Evolutionary conservation across 1,140 invertebrate genomes (phyloP).

Genomic region (Pogonognathellus flavescens): DNA sequence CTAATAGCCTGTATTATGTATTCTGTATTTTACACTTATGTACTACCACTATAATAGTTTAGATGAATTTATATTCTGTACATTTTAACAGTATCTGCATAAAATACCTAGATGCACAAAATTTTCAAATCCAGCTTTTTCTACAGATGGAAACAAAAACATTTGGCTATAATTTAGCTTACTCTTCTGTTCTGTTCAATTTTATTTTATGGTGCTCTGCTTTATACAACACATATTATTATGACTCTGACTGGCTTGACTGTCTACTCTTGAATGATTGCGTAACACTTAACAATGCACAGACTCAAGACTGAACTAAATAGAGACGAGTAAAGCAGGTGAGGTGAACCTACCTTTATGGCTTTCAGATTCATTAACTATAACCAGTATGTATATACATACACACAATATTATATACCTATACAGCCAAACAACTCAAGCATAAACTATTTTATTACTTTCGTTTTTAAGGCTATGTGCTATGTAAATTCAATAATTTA

Average conservation of each 20-base stretch:
- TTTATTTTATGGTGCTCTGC: constrained; percentile 30
- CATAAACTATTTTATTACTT: constrained; percentile 12
- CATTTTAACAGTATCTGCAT: not conserved
- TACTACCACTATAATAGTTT: too few relatives aligned
- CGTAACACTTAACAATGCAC: constrained; percentile 30
- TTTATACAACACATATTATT: constrained; percentile 29
- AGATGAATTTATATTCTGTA: not conserved
- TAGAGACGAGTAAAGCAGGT: constrained; percentile 39
- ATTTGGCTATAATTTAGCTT: constrained; percentile 1
- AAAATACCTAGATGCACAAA: not conserved
- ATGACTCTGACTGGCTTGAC: not conserved
- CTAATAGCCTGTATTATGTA: not conserved
- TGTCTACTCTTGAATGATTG: constrained; percentile 32
- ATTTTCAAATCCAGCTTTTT: not conserved
- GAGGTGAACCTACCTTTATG: constrained; percentile 26
- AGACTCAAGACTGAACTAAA: constrained; percentile 42
- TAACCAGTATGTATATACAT: not conserved
- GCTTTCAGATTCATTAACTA: constrained; percentile 11
- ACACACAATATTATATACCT: not conserved
- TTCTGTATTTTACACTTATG: not conserved
- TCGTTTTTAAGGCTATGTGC: constrained; percentile 31
- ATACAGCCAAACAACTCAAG: not conserved
- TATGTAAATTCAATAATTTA: constrained; percentile 34
- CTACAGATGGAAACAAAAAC: constrained; percentile 6
- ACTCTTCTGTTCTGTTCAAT: constrained; percentile 25